Evolutionary conservation across 2,797 vertebrate genomes (phyloP).

Genomic region (Triplophysa yarkandensis): DNA sequence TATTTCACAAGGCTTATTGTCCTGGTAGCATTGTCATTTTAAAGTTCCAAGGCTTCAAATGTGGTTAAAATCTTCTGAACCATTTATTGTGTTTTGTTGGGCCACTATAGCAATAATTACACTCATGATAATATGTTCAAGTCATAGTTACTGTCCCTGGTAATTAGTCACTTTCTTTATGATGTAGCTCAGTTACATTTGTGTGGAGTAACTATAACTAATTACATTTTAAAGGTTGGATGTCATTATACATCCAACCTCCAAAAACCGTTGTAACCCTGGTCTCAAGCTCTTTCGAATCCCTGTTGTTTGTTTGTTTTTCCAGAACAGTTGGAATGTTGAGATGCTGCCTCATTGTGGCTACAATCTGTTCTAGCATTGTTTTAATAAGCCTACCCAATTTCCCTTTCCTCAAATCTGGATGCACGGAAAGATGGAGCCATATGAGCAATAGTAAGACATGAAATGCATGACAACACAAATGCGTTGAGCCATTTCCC

Average conservation of each 20-base stretch:
- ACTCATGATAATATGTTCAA: too few species aligned
- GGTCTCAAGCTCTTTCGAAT: constrained; percentile 29
- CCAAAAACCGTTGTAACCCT: background rate
- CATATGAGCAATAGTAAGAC: background rate
- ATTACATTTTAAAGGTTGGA: too few species aligned
- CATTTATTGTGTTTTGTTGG: too few species aligned
- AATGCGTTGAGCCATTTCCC: background rate
- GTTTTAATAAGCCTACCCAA: constrained; percentile 26
- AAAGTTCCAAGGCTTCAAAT: too few species aligned
- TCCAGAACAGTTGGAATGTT: constrained; percentile 34
- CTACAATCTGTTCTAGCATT: constrained; percentile 19
- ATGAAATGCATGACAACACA: background rate
- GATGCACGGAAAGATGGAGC: background rate
- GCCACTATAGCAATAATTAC: too few species aligned
- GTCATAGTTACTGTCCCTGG: too few species aligned
- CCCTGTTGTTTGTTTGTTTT: constrained; percentile 39
- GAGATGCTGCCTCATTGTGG: constrained; percentile 12
- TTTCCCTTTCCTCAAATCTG: background rate
- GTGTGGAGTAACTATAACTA: too few species aligned
- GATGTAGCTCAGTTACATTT: too few species aligned
- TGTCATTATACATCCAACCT: constrained; percentile 6
- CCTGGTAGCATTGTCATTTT: too few species aligned
- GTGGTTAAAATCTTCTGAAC: too few species aligned
- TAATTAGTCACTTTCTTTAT: too few species aligned
- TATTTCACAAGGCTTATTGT: too few species aligned